Evolutionary conservation across 2,888 invertebrate genomes (phyloP), one percentile per base, ranked within the genome.

Genomic region (Gibbula magus): DNA sequence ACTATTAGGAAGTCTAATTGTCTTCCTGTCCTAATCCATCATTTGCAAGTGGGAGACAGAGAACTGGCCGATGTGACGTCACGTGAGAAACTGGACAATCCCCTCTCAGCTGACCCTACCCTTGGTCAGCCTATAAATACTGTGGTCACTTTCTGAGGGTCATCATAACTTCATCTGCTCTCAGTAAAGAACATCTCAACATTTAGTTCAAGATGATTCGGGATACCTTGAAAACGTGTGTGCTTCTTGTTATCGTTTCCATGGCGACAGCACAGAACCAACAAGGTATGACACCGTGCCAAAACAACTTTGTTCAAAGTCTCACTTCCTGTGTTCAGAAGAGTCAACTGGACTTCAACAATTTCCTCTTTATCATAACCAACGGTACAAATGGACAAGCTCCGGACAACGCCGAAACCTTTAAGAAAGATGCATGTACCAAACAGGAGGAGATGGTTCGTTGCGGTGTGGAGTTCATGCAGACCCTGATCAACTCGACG

Each of bases 291-390:
- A 78, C 78, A 3, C 52, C 52, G 18, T 79, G 79, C 20, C 75
- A 75, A 20, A 61, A 39, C 16, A 54, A 35, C 35, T 79, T 79
- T 45, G n/a, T 79, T 53, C 35, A 54, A 16, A 79, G 66, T 22
- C 66, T 79, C 75, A 75, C 56, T 52, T 22, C 18, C 1, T 79
- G 79, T 66, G 66, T 79, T 29, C 75, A 75, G 45, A 75, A 75
- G n/a, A 51, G 74, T 39, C 35, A 53, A 20, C 45, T 79, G 35
- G 70, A 20, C 22, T 53, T 75, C 2, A 75, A 74, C 20, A 80
- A 81, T 61, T 82, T 83, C 78, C 74, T 83, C 29, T 85, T 79
- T 79, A 78, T 85, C n/a, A 79, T 81, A 51, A 81, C 83, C n/a
- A 82, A 85, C 56, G 80, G 81, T 22, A 51, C 67, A 10, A 75